phyloP scores from a whole-genome alignment of 2,888 invertebrate species.

The Pseudococcus longispinus region DNA sequence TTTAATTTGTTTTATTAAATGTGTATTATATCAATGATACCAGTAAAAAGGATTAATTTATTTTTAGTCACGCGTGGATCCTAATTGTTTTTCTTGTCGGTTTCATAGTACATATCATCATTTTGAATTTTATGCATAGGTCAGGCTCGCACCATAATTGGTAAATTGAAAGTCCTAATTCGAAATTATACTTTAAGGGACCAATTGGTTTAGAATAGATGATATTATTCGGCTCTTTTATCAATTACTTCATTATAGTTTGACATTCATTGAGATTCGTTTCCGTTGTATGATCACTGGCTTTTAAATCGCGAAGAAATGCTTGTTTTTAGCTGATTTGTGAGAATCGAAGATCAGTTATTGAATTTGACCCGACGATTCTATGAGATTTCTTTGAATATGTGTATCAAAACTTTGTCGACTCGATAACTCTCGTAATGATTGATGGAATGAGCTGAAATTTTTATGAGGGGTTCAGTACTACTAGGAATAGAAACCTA shows the following conservation, averaged over 20 bases:
- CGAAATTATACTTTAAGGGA: neutral
- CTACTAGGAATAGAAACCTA: no score
- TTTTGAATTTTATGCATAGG: neutral
- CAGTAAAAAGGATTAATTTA: slow-evolving; percentile 18
- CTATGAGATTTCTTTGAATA: no score
- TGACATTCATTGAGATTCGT: neutral
- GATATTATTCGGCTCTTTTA: neutral
- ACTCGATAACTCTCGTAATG: no score
- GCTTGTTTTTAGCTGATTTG: neutral
- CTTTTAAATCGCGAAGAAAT: neutral
- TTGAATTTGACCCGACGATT: no score
- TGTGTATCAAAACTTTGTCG: no score
- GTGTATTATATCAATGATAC: neutral
- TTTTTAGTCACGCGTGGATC: neutral
- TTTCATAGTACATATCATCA: neutral
- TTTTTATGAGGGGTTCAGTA: no score
- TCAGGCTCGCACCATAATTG: neutral
- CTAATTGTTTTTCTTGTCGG: neutral
- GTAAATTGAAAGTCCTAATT: neutral
- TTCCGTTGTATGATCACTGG: neutral
- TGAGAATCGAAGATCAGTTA: no score
- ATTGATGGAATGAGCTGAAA: no score
- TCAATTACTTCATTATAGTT: neutral
- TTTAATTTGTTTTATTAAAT: neutral
- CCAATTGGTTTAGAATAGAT: neutral